Evolutionary conservation across 2,113 vertebrate genomes (phyloP), one percentile per base, ranked within the genome.

Genomic region (Brienomyrus longianalis): DNA sequence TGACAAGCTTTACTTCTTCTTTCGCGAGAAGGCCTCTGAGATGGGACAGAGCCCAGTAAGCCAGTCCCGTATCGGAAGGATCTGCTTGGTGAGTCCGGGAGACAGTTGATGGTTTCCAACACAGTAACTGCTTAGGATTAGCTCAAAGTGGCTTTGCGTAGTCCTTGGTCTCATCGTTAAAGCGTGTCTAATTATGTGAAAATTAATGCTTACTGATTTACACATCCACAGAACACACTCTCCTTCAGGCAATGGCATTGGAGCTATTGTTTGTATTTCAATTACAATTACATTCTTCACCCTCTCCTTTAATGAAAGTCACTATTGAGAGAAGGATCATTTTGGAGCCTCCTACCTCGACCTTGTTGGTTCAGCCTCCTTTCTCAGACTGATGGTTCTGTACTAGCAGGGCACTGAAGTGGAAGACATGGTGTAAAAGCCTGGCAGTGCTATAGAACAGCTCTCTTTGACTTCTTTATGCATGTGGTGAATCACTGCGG

Each of bases 1-100:
- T 0, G 97, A 99, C 95, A 99, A 99, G 90, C 97, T 99, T n/a
- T 99, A 99, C 94, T 99, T 99, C 93, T 99, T 99, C 96, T 99
- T 99, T 94, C 97, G 98, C 1, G 98, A 99, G 95, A 99, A 99
- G 93, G 97, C 98, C 0, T 96, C 97, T 0, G 98, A 99, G 93
- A 96, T 97, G 43, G 97, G 98, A 0, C 97, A 99, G 94, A 99
- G 96, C 94, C 98, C 98, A 0, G 97, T 98, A 3, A 95, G 98
- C 80, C 98, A 98, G 48, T 98, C 98, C 90, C 97, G 98, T 91
- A 99, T 99, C 0, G 98, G 98, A 4, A 96, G 98, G 91, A 99
- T 99, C 93, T 99, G 98, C 94, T 94, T 99, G 96, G 98, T 99
- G 94, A 31, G 97, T 95, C 1, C 1, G 5, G 13, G n/a, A 6